Conservation (phyloP, 2,888 invertebrate genomes). For the Cancer borealis region DNA sequence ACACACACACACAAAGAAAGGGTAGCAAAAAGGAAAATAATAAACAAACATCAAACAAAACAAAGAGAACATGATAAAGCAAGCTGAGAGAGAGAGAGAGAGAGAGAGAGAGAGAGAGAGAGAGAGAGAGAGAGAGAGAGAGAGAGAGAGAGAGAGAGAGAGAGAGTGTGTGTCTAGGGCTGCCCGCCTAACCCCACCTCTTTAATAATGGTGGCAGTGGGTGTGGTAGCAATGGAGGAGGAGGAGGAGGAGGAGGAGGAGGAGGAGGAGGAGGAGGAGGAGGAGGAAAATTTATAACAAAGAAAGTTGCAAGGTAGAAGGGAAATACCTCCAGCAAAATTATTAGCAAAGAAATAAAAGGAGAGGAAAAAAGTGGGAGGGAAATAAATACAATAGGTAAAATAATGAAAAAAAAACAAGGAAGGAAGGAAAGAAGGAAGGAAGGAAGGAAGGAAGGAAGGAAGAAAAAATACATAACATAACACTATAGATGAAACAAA, state of each 20-base stretch:
- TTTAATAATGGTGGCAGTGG: conserved; percentile 31
- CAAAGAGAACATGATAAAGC: neutral
- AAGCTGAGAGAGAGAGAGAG: neutral
- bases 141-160: neutral
- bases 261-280: neutral
- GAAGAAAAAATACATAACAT: neutral
- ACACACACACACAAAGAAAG: neutral
- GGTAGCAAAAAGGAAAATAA: neutral
- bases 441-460: neutral
- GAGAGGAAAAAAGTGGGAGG: neutral
- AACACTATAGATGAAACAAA: neutral
- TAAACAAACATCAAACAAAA: neutral
- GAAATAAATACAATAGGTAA: neutral
- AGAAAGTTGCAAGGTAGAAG: neutral
- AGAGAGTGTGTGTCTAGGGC: neutral
- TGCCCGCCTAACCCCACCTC: conserved; percentile 24
- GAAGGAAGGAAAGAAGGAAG: neutral
- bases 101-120: conserved; percentile 13
- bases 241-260: neutral
- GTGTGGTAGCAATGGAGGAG: neutral
- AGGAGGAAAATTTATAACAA: neutral
- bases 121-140: neutral
- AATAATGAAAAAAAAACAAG: neutral
- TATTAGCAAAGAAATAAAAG: neutral
- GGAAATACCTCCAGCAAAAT: neutral